Base-by-base conservation (phyloP, 2,888 invertebrate species). In the Andrena hattorfiana region DNA sequence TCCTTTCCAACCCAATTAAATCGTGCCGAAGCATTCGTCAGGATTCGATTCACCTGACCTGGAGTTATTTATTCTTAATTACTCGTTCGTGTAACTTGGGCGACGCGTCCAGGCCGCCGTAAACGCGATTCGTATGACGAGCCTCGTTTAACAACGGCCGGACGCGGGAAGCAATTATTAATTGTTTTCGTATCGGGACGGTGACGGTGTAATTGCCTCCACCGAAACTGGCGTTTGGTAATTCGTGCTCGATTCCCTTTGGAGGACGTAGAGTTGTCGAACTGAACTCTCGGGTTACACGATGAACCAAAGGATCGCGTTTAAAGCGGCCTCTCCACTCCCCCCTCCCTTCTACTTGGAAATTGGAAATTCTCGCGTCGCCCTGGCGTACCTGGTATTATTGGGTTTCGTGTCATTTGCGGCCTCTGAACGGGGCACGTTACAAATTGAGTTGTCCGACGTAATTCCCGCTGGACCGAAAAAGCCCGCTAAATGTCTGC, bases 331-430 rank as follows among this genome's bases (percentile, higher is more conserved):
- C 56, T 20, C 51, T 6, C 13, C 42, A 13, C 42, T 42, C 35
- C 35, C 42, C 4, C 42, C 16, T 0, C 13, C 75, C 28, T 35
- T 20, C 49, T 73, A 86, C 73, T 76, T 86, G 72, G 84, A 85
- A 85, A 85, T 85, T 85, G 84, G 84, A 85, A 85, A 86, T 86
- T 86, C 85, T 86, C 76, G 62, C 75, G 68, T 78, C 76, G 67
- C 77, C 75, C 56, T 56, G 23, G 28, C 72, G 30, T 59, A 68
- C 62, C 63, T 42, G 70, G 77, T 73, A 71, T 71, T 84, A 84
- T 86, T 71, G 75, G 81, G 84, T 86, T 86, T 76, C 86, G 81
- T 81, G 81, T 86, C 84, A 86, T 76, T 81, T 71, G 77, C 63
- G 84, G 81, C 49, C 66, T 75, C 56, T 49, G 67, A 80, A 80